Base-by-base conservation (phyloP, 2,888 invertebrate species). In the Chymomyza procnemis region DNA sequence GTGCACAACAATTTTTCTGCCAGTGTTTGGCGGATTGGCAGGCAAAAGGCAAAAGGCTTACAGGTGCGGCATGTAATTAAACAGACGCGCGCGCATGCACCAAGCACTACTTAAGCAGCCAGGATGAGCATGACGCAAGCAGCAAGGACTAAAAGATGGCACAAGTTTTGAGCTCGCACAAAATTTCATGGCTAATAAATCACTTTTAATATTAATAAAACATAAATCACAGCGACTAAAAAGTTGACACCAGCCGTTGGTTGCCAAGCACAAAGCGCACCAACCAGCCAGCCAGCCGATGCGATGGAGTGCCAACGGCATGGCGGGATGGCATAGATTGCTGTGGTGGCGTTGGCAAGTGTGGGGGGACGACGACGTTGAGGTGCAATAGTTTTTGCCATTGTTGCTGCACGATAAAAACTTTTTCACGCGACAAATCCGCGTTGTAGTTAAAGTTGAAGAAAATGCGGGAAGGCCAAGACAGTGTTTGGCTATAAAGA, bases 201-300 rank as follows among this genome's bases (percentile, higher is more conserved):
- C 89, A 88, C 84, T 89, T 87, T 87, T 84, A 78, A 87, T 88
- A 88, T 89, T 89, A 89, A 88, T 88, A 88, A 89, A 85, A 85
- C 87, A 88, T 88, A 88, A 88, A 88, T 88, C 88, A 88, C 75
- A 69, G 70, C 68, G 75, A 73, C 78, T 74, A 74, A 78, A 78
- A 80, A 79, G 75, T 72, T 75, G 73, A 69, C 72, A 65, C 57
- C 67, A 69, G 64, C 62, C 57, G 22, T n/a, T 21, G 9, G 48
- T 34, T 16, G 34, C 16, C 46, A 50, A 61, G 26, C 26, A 26
- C 26, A 26, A 26, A 2, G 26, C 26, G n/a, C n/a, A n/a, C n/a
- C n/a, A 26, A 26, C 26, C n/a, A n/a, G n/a, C n/a, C n/a, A n/a
- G n/a, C n/a, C n/a, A n/a, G n/a, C n/a, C n/a, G n/a, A 26, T 26